A percentile compares a stretch with the other conserved stretches of the same genome.
phyloP scores from a whole-genome alignment of 1,140 invertebrate species.

The Camponotus vicinus region DNA sequence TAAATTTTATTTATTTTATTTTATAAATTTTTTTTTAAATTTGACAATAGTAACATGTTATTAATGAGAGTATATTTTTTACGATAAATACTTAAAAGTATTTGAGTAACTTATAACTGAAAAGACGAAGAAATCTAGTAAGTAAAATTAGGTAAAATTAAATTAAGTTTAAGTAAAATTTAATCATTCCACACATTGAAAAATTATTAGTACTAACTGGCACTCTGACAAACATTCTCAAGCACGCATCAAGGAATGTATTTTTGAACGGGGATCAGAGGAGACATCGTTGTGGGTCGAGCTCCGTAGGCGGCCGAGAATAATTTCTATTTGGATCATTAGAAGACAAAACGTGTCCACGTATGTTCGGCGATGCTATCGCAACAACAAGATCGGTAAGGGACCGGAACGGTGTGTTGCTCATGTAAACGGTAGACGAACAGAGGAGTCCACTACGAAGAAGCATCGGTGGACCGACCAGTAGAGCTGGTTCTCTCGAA shows the following conservation, averaged over 20 bases:
- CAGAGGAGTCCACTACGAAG: constrained; percentile 48
- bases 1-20: not conserved
- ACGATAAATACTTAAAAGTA: not conserved
- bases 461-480: constrained; percentile 69
- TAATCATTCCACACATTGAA: not conserved
- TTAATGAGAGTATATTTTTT: too few relatives aligned
- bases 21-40: too few relatives aligned
- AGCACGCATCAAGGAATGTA: not conserved
- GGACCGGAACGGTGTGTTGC: constrained; percentile 66
- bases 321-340: constrained; percentile 81
- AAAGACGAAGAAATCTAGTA: not conserved
- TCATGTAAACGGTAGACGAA: constrained; percentile 77
- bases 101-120: not conserved
- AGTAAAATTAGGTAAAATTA: too few relatives aligned
- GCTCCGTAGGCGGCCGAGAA: constrained; percentile 68
- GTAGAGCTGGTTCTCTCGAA: constrained; percentile 74
- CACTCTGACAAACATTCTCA: not conserved
- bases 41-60: too few relatives aligned
- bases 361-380: constrained; percentile 76
- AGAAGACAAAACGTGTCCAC: constrained; percentile 80
- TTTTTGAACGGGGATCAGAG: not conserved
- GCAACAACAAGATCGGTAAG: constrained; percentile 68
- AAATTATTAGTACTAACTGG: not conserved
- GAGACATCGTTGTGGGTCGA: constrained; percentile 55
- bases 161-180: not conserved